Evolutionary conservation across 2,888 invertebrate species (phyloP).

Genomic region (Torymus texanus): DNA sequence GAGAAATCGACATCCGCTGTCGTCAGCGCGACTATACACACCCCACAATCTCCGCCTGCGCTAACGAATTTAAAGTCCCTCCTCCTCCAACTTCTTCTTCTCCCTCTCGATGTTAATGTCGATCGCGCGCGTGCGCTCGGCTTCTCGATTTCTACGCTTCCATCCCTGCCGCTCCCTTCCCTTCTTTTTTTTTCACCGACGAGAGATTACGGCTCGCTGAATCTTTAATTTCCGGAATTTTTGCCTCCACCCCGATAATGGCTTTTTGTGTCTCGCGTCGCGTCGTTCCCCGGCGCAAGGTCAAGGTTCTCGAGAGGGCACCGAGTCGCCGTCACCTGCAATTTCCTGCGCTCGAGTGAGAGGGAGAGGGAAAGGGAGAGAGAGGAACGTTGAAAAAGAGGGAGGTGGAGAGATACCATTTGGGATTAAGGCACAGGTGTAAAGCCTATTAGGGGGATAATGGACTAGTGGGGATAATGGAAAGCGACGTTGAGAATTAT

Average conservation of each 20-base stretch:
- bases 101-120: background rate
- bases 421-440: conserved; percentile 21
- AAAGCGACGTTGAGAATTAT: conserved; percentile 34
- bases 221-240: conserved; percentile 71
- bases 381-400: background rate
- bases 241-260: conserved; percentile 21
- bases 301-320: conserved; percentile 32
- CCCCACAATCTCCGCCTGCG: conserved; percentile 23
- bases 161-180: conserved; percentile 57
- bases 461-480: conserved; percentile 31
- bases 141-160: background rate
- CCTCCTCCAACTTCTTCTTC: background rate
- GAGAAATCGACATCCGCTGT: conserved; percentile 12
- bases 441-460: conserved; percentile 34
- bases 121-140: background rate
- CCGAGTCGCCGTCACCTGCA: conserved; percentile 5
- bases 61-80: conserved; percentile 31
- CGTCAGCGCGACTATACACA: conserved; percentile 9
- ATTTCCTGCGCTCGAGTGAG: conserved; percentile 17
- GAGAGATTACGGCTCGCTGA: conserved; percentile 64
- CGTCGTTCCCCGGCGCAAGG: conserved; percentile 2
- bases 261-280: conserved; percentile 13
- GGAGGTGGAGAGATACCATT: background rate
- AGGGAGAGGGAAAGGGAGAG: conserved; percentile 4
- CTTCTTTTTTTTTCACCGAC: conserved; percentile 58